Percentiles rank a stretch among this genome's conserved stretches.
Conservation (phyloP, 2,797 vertebrate genomes). For the Acropternis orthonyx region DNA sequence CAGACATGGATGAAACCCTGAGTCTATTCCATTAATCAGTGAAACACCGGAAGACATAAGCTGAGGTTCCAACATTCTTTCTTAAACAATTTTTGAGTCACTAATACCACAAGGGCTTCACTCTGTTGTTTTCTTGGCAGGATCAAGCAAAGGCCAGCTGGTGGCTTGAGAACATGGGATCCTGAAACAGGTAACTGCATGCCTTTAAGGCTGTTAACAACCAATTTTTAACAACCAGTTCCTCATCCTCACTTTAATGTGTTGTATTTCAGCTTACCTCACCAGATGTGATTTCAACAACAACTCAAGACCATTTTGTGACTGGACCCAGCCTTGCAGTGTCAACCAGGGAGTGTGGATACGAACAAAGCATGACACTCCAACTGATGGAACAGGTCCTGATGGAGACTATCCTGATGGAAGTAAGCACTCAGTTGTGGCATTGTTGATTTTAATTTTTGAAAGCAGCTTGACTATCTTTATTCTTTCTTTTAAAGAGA, state of each 20-base stretch:
- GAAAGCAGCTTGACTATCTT: neutral
- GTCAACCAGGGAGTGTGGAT: conserved; percentile 64
- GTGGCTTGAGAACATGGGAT: conserved; percentile 18
- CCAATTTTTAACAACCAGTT: neutral
- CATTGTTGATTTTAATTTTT: neutral
- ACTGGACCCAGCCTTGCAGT: conserved; percentile 77
- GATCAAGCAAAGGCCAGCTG: neutral
- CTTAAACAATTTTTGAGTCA: neutral
- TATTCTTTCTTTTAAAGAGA: neutral
- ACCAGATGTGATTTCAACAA: conserved; percentile 80
- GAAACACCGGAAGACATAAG: neutral
- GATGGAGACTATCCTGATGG: conserved; percentile 59
- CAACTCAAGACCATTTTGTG: conserved; percentile 74
- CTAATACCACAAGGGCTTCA: neutral
- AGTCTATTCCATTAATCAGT: neutral
- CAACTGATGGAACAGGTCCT: conserved; percentile 63
- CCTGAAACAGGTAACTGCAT: conserved; percentile 41
- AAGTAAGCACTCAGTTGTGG: conserved; percentile 21
- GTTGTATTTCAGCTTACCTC: conserved; percentile 79
- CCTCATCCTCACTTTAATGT: neutral
- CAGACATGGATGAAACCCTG: neutral
- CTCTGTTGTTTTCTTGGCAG: neutral
- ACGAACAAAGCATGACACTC: conserved; percentile 66
- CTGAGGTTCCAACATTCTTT: neutral
- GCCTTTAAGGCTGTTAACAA: neutral